Evolutionary conservation across 2,888 invertebrate species (phyloP), one percentile per base, ranked within the genome.

Genomic region (Microplitis manilae): DNA sequence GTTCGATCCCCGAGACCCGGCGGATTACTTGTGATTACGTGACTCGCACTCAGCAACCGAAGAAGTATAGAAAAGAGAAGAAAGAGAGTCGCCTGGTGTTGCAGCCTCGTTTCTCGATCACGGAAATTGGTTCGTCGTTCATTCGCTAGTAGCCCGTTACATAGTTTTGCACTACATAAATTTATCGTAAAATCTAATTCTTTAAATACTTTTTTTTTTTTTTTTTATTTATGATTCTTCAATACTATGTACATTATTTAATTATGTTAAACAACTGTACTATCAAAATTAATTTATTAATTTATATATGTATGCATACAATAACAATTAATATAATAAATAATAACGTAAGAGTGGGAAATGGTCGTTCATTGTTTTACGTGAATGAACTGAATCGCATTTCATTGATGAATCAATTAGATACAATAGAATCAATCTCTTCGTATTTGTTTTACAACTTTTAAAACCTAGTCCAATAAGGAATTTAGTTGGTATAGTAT

Each of bases 21-120:
- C 78, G 78, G 69, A 73, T 79, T 81, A 80, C 75, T 72, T 30
- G 68, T 61, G 76, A 80, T 83, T 84, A 83, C 84, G 84, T 84
- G 85, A 84, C 83, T 80, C 73, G 77, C 67, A 74, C 73, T 61
- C 64, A 64, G 65, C 73, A 69, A 40, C 61, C 65, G 64, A 76
- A 71, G 75, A 69, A 50, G 41, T 50, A 50, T 13, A 50, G 50
- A 50, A 68, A 75, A 70, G 39, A 61, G 61, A 60, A 38, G 41
- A 71, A 61, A 20, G 39, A 71, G 40, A 71, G 68, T 39, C 60
- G 15, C 73, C 50, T 41, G 41, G 40, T 64, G 64, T 20, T 41
- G 73, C 73, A 73, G 73, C 73, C 73, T 73, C 67, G 50, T 67
- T 73, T 73, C 67, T 67, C 30, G 50, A 73, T 73, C 73, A 50